phyloP scores from a whole-genome alignment of 2,888 invertebrate genomes.

The Catocala sponsa region DNA sequence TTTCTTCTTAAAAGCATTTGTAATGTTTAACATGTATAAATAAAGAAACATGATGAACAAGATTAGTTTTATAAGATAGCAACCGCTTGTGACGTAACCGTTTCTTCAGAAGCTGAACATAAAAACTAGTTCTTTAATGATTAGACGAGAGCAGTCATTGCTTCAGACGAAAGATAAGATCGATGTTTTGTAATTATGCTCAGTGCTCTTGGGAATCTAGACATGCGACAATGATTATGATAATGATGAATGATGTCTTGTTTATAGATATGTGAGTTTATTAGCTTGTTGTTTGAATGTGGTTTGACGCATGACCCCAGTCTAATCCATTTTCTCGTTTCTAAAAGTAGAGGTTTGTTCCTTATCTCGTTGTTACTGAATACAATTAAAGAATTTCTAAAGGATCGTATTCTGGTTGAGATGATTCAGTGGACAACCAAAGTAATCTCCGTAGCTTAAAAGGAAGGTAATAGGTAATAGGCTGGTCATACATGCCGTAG shows the following conservation, averaged over 20 bases:
- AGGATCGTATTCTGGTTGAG: no score
- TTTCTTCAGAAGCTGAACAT: constrained; percentile 2
- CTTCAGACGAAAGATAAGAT: constrained; percentile 34
- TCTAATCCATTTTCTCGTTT: no score
- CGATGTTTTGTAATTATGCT: constrained; percentile 34
- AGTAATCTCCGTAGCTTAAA: no score
- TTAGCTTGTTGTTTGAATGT: no score
- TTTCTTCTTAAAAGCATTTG: no score
- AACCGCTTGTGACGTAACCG: constrained; percentile 1
- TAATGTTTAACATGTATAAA: background rate
- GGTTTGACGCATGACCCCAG: no score
- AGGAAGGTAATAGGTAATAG: no score
- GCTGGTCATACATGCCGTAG: no score
- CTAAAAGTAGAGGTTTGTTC: no score
- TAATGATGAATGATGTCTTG: constrained; percentile 3
- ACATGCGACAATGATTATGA: constrained; percentile 2
- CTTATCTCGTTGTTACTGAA: no score
- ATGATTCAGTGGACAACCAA: no score
- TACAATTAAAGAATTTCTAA: no score
- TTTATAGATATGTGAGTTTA: background rate
- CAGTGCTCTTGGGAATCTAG: constrained; percentile 13
- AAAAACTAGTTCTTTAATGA: constrained; percentile 7
- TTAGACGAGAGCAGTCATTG: constrained; percentile 12
- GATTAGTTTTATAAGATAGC: constrained; percentile 3
- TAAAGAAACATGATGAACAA: background rate